Evolutionary conservation across 2,888 invertebrate genomes (phyloP), one percentile per base, ranked within the genome.

Genomic region (Erpobdella octoculata): DNA sequence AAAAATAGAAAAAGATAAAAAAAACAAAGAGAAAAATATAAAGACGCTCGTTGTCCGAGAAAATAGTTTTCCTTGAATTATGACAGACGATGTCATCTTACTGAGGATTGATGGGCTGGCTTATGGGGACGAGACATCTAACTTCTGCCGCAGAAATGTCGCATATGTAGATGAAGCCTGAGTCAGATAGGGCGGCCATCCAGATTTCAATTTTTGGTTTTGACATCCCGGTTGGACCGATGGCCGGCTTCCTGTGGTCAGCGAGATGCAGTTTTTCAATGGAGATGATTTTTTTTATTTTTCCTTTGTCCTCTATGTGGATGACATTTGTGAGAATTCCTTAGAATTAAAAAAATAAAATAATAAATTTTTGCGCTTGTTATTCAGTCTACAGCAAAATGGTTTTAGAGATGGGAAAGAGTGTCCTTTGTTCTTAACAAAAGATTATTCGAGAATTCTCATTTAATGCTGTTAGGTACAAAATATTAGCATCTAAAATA

Each of bases 301-400:
- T 53, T 28, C 53, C 53, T 28, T 1, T n/a, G 53, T 53, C 53
- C 9, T 21, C 53, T 53, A 53, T 53, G 21, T 53, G 53, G 53
- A 53, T 28, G 53, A 53, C 53, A 53, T 53, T 28, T 53, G 21
- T 53, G 8, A 53, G 53, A 53, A 53, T 53, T 25, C 53, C 53
- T 53, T n/a, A 25, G 21, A 53, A 53, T 53, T 53, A 53, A 4
- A 28, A n/a, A 6, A n/a, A 53, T 41, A 12, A 12, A 41, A 41
- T 41, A 8, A 15, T 28, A 21, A 21, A 53, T 53, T 53, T 28
- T 6, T 25, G 53, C 53, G 53, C 9, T 53, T 28, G 53, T 53
- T 53, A 53, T 53, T 53, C 21, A 3, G 28, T 53, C n/a, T n/a
- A n/a, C n/a, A n/a, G n/a, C n/a, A n/a, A n/a, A n/a, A n/a, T n/a